Conservation (phyloP, 1,140 invertebrate species). For the Meloidogyne exigua region DNA sequence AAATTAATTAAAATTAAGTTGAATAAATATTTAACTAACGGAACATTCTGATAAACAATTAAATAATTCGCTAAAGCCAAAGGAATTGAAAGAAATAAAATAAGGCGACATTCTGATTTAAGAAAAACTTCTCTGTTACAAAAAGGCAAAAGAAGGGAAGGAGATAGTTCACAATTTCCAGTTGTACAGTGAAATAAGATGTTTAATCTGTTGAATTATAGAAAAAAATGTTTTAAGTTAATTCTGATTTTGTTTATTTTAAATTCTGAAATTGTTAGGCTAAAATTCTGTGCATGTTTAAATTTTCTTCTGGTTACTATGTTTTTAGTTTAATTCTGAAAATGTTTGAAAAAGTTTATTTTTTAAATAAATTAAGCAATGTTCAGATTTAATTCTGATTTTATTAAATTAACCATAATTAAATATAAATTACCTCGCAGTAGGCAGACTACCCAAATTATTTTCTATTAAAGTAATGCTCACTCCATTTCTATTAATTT, state of each 20-base stretch:
- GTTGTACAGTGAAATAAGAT: conserved; percentile 57
- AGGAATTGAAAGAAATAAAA: conserved; percentile 49
- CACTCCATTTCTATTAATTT: background rate
- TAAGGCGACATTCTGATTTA: conserved; percentile 56
- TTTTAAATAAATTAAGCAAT: no score
- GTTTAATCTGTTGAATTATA: conserved; percentile 42
- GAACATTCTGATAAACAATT: conserved; percentile 47
- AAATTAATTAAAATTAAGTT: background rate
- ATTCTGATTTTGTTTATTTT: background rate
- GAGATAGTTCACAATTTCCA: conserved; percentile 51
- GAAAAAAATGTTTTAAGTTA: background rate
- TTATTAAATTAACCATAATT: background rate
- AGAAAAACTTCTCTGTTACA: conserved; percentile 45
- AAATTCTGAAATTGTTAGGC: no score
- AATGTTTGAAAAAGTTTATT: no score
- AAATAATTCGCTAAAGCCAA: conserved; percentile 52
- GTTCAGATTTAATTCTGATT: background rate
- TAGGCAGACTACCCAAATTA: conserved; percentile 57
- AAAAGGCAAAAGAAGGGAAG: conserved; percentile 60
- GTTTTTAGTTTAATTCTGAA: background rate
- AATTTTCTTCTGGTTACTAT: no score
- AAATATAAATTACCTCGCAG: conserved; percentile 32
- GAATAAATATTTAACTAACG: conserved; percentile 35
- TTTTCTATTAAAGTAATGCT: conserved; percentile 63
- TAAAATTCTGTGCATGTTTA: no score